Evolutionary conservation across 2,888 invertebrate species (phyloP).

Genomic region (Scaptodrosophila latifasciaeformis): DNA sequence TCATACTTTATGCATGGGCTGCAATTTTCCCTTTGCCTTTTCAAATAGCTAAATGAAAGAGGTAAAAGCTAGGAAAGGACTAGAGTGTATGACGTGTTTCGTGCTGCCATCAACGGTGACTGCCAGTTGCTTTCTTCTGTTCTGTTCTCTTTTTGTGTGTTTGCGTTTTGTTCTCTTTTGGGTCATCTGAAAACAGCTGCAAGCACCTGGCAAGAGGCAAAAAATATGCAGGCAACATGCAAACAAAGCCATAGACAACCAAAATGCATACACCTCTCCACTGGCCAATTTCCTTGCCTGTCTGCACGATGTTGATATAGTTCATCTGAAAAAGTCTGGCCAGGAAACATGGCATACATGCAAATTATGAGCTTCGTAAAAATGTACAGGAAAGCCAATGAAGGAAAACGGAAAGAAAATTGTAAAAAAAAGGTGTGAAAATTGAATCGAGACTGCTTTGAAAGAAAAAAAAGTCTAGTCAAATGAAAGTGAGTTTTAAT

Average conservation of each 20-base stretch:
- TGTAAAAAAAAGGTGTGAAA: neutral
- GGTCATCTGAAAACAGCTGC: constrained; percentile 53
- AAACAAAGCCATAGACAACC: too few relatives aligned
- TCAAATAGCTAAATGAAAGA: neutral
- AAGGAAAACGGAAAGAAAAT: neutral
- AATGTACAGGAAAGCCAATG: constrained; percentile 26
- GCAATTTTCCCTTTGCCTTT: constrained; percentile 18
- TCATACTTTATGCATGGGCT: constrained; percentile 55
- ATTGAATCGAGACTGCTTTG: neutral
- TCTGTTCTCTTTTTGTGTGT: constrained; percentile 12
- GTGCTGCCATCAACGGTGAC: constrained; percentile 32
- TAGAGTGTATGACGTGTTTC: constrained; percentile 42
- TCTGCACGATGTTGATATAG: constrained; percentile 15
- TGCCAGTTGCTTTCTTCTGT: constrained; percentile 16
- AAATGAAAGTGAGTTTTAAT: too few relatives aligned
- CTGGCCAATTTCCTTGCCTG: too few relatives aligned
- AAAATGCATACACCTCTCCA: too few relatives aligned
- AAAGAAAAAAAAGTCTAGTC: too few relatives aligned
- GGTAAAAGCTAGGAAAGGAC: neutral
- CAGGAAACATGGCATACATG: constrained; percentile 38
- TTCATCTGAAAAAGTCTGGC: constrained; percentile 36
- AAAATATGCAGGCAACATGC: constrained; percentile 34
- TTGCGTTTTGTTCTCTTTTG: constrained; percentile 36
- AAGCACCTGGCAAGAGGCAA: constrained; percentile 13
- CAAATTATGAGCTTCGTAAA: constrained; percentile 41